phyloP scores from a whole-genome alignment of 2,888 invertebrate species.

The Pomacea canaliculata region DNA sequence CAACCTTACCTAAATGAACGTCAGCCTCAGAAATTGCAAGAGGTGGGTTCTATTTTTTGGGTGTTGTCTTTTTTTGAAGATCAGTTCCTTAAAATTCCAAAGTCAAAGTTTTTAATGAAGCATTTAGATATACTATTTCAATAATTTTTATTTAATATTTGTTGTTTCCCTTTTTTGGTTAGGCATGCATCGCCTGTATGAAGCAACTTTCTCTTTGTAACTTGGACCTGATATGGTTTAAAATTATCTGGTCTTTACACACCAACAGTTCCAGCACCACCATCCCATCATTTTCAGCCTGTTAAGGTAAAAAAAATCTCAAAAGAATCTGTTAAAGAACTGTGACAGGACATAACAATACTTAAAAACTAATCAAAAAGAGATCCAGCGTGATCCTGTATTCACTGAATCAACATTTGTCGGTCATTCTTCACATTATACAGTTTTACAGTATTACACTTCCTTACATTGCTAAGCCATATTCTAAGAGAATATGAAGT shows the following conservation, averaged over 20 bases:
- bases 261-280: slow-evolving; percentile 37
- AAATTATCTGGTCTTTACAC: slow-evolving; percentile 42
- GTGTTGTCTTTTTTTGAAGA: too few species aligned
- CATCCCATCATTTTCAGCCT: slow-evolving; percentile 37
- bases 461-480: too few species aligned
- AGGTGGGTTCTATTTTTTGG: slow-evolving; percentile 40
- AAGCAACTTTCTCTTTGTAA: slow-evolving; percentile 39
- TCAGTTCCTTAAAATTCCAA: too few species aligned
- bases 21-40: slow-evolving; percentile 55
- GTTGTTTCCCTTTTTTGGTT: slow-evolving; percentile 16
- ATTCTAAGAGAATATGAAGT: too few species aligned
- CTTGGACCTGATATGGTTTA: slow-evolving; percentile 54
- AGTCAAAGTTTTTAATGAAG: too few species aligned
- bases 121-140: too few species aligned
- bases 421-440: too few species aligned
- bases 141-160: too few species aligned
- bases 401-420: too few species aligned
- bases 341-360: neutral
- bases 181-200: slow-evolving; percentile 47
- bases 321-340: neutral
- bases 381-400: too few species aligned
- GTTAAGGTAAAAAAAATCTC: slow-evolving; percentile 39
- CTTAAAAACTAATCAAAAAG: too few species aligned
- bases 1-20: slow-evolving; percentile 57
- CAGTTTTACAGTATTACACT: too few species aligned